Base-by-base conservation (phyloP, 1,140 invertebrate genomes). In the Choristoneura fumiferana region DNA sequence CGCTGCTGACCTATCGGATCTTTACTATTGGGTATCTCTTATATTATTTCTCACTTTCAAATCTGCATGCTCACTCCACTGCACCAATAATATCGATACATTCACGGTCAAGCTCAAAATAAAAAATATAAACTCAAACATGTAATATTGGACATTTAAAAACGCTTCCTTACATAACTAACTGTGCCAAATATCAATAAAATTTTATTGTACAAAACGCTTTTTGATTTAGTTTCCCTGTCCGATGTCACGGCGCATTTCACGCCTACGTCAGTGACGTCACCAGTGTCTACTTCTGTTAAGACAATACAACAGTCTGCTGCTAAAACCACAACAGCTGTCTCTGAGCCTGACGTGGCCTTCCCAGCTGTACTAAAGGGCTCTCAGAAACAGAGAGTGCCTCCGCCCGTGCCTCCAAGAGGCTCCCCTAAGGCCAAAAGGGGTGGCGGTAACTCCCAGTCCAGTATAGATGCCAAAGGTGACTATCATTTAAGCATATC, bases 321-420 rank as follows among this genome's bases (percentile, higher is more conserved):
- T n/a, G n/a, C n/a, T n/a, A n/a, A n/a, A n/a, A 81, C 81, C 60
- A 60, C 78, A 54, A 67, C 66, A 17, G 63, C 72, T 29, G 60
- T 87, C 10, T 76, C 85, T 17, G 76, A 90, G 14, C 70, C 83
- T 60, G 89, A 91, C 60, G 82, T 90, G 54, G 92, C 91, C 58
- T 94, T 94, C 71, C 94, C 94, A 36, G 93, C 94, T 1, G 93
- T 95, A n/a, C 86, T 95, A 62, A 94, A 95, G 87, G 94, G 94
- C 61, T 91, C 93, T 1, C 74, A 81, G 55, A 94, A 94, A 82
- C 90, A 91, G 60, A 93, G 93, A 75, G 91, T 95, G 3, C 95
- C 95, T 6, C 95, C 95, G 17, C 95, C 95, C 9, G 95, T 96
- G 12, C 95, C 95, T 22, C 95, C 95, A 2, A 88, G 95, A 58